Conservation (phyloP, 1,140 invertebrate species). For the Bombus ignitus region DNA sequence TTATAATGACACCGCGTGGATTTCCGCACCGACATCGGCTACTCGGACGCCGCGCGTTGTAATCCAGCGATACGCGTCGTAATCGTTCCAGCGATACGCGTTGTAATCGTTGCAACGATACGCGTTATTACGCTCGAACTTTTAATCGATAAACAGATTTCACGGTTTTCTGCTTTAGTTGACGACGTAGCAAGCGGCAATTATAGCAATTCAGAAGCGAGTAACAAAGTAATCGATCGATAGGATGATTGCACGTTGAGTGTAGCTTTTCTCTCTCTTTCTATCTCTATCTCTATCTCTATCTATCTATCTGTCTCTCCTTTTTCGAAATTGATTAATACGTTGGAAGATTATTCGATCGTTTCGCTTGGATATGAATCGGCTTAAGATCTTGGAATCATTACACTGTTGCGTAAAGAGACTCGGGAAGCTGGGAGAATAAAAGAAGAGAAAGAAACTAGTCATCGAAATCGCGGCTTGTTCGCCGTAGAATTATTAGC, state of each 20-base stretch:
- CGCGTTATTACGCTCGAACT: conserved; percentile 19
- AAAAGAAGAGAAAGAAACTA: not conserved
- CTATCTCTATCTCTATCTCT: no score
- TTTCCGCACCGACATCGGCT: conserved; percentile 33
- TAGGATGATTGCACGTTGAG: not conserved
- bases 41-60: not conserved
- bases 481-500: conserved; percentile 7
- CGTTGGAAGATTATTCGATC: not conserved
- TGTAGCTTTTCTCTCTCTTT: no score
- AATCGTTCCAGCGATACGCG: conserved; percentile 22
- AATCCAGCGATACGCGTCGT: not conserved
- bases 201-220: not conserved
- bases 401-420: not conserved
- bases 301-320: no score
- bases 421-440: not conserved
- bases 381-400: not conserved
- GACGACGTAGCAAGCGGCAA: not conserved
- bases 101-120: conserved; percentile 31
- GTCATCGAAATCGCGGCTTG: not conserved
- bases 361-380: not conserved
- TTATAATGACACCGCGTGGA: conserved; percentile 52
- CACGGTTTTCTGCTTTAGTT: conserved; percentile 12
- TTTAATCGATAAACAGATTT: conserved; percentile 50
- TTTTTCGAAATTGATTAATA: not conserved
- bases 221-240: not conserved